Conservation (phyloP, 2,888 invertebrate genomes). For the Leptarthrus brevirostris region DNA sequence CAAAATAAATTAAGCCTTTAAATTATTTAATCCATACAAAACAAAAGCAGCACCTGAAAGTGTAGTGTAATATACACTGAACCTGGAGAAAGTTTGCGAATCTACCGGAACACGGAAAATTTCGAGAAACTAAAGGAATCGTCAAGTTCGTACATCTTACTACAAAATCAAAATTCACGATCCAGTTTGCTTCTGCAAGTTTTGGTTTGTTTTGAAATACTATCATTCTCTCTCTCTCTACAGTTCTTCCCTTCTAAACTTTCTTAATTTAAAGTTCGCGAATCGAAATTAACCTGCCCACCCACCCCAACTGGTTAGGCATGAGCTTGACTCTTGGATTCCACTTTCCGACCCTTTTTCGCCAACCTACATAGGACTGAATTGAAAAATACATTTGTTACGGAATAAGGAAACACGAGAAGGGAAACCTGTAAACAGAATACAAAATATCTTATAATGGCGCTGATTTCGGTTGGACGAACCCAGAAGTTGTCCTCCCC, state of each 20-base stretch:
- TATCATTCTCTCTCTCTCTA: no score
- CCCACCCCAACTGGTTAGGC: neutral
- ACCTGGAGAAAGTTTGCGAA: no score
- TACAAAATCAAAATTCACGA: no score
- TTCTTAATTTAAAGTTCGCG: slow-evolving; percentile 44
- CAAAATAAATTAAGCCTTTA: no score
- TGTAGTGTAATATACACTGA: no score
- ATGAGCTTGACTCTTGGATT: neutral
- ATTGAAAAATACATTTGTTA: slow-evolving; percentile 13
- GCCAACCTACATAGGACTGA: neutral
- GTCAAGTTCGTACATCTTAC: no score
- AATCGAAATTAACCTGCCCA: slow-evolving; percentile 42
- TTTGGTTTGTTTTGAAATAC: no score
- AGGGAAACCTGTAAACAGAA: slow-evolving; percentile 31
- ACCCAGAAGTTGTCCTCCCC: neutral
- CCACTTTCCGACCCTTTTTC: neutral
- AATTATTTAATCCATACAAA: no score
- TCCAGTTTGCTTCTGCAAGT: no score
- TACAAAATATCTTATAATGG: slow-evolving; percentile 41
- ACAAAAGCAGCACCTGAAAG: no score
- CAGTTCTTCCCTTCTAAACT: slow-evolving; percentile 30
- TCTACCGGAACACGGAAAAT: no score
- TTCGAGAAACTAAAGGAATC: no score
- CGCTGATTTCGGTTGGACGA: neutral
- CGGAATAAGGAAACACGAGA: slow-evolving; percentile 8